Conservation (phyloP, 2,888 invertebrate species). For the Machimus rusticus region DNA sequence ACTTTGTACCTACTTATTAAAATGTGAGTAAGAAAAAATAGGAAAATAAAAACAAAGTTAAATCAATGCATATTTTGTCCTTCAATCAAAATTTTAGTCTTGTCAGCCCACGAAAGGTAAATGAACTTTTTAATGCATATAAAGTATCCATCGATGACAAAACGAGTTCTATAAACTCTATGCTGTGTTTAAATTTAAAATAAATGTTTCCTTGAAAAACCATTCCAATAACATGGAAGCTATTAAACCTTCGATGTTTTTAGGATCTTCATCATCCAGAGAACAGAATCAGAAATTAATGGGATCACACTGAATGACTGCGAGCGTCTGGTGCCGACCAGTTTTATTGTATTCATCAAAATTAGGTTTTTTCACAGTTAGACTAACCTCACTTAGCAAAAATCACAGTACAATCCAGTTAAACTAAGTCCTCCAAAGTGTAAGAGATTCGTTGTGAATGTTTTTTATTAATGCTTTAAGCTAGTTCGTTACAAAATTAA, state of each 20-base stretch:
- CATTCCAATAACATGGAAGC: not conserved
- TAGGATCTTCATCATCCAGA: not conserved
- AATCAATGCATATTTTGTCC: not conserved
- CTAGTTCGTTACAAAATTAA: slow-evolving; percentile 37
- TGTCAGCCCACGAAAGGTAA: not conserved
- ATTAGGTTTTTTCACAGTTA: not conserved
- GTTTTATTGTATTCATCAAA: slow-evolving; percentile 22
- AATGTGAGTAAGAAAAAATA: not conserved
- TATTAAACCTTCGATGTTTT: not conserved
- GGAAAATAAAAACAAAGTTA: not conserved
- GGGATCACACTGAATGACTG: not conserved
- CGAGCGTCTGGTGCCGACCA: slow-evolving; percentile 9
- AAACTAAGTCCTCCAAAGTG: slow-evolving; percentile 25
- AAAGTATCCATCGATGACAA: not conserved
- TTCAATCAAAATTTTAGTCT: not conserved
- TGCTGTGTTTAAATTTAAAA: not conserved
- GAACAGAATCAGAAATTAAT: not conserved
- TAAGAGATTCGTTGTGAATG: slow-evolving; percentile 33
- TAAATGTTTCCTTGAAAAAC: not conserved
- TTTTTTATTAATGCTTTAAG: slow-evolving; percentile 36
- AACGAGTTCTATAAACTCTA: not conserved
- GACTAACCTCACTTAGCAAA: slow-evolving; percentile 17
- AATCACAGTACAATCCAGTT: slow-evolving; percentile 31
- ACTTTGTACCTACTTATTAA: not conserved
- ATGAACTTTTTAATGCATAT: not conserved